Evolutionary conservation across 2,888 invertebrate genomes (phyloP).

Genomic region (Trichopria drosophilae): DNA sequence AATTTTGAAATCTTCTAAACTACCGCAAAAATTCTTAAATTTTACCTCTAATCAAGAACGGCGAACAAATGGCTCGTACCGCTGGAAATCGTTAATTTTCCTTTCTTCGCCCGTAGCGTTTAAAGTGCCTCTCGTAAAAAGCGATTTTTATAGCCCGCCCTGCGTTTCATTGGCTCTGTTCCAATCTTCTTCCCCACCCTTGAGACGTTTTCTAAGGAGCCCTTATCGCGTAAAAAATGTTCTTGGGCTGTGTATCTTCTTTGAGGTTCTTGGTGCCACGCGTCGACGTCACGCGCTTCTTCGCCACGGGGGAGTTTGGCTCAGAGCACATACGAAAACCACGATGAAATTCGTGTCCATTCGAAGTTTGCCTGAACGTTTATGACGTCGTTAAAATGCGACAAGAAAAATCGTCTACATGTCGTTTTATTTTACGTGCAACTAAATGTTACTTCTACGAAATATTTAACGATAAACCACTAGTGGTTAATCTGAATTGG

Average conservation of each 20-base stretch:
- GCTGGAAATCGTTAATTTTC: slow-evolving; percentile 28
- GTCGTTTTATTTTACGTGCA: too few species aligned
- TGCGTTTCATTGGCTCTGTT: too few species aligned
- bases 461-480: too few species aligned
- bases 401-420: too few species aligned
- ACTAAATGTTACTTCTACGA: too few species aligned
- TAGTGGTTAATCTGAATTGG: too few species aligned
- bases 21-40: too few species aligned
- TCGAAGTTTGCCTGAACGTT: too few species aligned
- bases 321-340: neutral
- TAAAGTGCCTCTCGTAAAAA: slow-evolving; percentile 29
- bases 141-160: slow-evolving; percentile 38
- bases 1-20: too few species aligned
- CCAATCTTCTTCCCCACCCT: too few species aligned
- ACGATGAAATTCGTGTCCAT: neutral
- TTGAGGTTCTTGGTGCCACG: slow-evolving; percentile 14
- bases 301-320: slow-evolving; percentile 9
- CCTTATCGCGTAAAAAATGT: slow-evolving; percentile 27
- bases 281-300: slow-evolving; percentile 7
- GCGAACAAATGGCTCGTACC: slow-evolving; percentile 10
- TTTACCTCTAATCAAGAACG: slow-evolving; percentile 28
- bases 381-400: too few species aligned
- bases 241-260: slow-evolving; percentile 13
- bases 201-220: too few species aligned
- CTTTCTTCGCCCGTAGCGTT: slow-evolving; percentile 24